Base-by-base conservation (phyloP, 2,797 vertebrate genomes). In the Melanotaenia trifasciata region DNA sequence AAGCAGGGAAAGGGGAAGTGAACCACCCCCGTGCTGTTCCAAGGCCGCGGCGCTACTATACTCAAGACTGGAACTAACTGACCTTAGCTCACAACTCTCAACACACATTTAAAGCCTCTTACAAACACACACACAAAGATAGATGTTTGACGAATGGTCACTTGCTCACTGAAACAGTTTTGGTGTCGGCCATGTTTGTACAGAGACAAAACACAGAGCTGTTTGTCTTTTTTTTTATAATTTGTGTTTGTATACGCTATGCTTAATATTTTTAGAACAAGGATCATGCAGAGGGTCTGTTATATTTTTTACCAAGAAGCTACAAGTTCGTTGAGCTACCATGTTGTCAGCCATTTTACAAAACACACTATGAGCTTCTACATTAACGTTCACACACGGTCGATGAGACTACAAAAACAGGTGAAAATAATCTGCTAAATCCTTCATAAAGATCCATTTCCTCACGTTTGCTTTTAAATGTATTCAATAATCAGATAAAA, bases 1-100 rank as follows among this genome's bases (percentile, higher is more conserved):
- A 90, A 86, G 90, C 86, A 89, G 76, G 90, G 92, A 93, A 94
- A 94, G 90, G 90, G 94, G 93, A 94, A 94, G 91, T 93, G 85
- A 91, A 87, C 92, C 93, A 80, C 92, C 93, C 93, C 90, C 93
- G 81, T 90, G 79, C 79, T 90, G 90, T 87, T 92, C 89, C 87
- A 89, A 89, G 87, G 90, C 89, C 83, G 33, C 9, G 22, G 76
- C 64, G 18, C 72, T 60, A 38, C 75, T 87, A 74, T 90, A 84
- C 84, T 84, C 71, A 9, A 83, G 80, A 78, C 84, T 80, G 86
- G 84, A 89, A 89, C 89, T 62, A 87, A 85, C 83, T 90, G 89
- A 93, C 91, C 92, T 87, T 83, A 81, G 78, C 72, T 72, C 79
- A 76, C 59, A 73, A 51, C 70, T 75, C 71, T 64, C 67, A 82